Evolutionary conservation across 2,113 vertebrate genomes (phyloP).

Genomic region (Pterocles gutturalis): DNA sequence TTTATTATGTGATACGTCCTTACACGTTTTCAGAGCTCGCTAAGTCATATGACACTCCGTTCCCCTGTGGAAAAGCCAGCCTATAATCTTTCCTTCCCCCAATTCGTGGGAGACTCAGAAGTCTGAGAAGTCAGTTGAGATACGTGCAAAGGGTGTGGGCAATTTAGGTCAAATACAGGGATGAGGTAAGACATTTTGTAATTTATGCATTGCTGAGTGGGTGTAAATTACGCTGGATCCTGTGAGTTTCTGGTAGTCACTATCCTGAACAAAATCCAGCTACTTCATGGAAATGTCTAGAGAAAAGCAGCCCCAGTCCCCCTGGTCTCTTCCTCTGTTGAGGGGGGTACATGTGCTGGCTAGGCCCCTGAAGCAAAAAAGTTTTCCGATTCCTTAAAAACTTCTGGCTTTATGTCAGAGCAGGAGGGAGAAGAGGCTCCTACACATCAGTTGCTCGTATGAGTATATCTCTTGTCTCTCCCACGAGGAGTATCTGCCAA

Average conservation of each 20-base stretch:
- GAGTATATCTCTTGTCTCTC: neutral
- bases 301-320: neutral
- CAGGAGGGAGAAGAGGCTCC: neutral
- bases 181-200: neutral
- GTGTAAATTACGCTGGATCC: neutral
- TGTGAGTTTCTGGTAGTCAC: neutral
- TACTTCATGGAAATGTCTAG: neutral
- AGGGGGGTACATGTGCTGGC: neutral
- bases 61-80: neutral
- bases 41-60: neutral
- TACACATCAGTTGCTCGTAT: accelerated
- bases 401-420: neutral
- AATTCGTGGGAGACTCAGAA: neutral
- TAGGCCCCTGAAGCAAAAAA: neutral
- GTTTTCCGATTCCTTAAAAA: neutral
- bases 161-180: neutral
- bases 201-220: neutral
- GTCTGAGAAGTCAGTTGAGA: neutral
- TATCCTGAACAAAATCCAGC: neutral
- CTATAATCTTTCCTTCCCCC: neutral
- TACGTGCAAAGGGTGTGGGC: neutral
- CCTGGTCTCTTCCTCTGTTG: accelerated
- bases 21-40: neutral
- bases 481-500: neutral
- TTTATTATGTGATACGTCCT: neutral